phyloP scores from a whole-genome alignment of 2,888 invertebrate genomes.

The Tachina fera region DNA sequence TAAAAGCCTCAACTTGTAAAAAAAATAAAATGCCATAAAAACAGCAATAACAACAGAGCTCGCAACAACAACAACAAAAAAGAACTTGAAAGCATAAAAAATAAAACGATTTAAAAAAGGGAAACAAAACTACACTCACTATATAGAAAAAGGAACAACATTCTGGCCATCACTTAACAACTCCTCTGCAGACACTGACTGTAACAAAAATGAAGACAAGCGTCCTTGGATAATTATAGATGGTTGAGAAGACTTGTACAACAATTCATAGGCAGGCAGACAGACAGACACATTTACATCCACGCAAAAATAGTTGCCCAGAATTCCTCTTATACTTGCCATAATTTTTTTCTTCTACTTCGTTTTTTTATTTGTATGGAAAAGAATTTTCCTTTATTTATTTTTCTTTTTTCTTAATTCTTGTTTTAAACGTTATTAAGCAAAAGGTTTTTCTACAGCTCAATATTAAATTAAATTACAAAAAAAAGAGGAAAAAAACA shows the following conservation, averaged over 20 bases:
- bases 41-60: conserved; percentile 43
- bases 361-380: conserved; percentile 22
- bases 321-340: conserved; percentile 39
- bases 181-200: conserved; percentile 40
- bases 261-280: conserved; percentile 42
- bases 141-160: conserved; percentile 28
- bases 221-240: conserved; percentile 72
- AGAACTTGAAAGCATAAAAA: background rate
- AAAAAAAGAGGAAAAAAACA: background rate
- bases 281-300: conserved; percentile 62
- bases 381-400: conserved; percentile 48
- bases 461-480: conserved; percentile 35
- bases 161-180: conserved; percentile 47
- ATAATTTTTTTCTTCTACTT: background rate
- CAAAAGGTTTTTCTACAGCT: conserved; percentile 39
- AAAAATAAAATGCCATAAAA: conserved; percentile 52
- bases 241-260: conserved; percentile 56
- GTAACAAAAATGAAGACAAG: conserved; percentile 68
- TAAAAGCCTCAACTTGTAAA: conserved; percentile 22
- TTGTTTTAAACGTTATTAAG: conserved; percentile 29
- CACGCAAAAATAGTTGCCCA: conserved; percentile 64
- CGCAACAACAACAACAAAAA: background rate
- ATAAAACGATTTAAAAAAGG: conserved; percentile 51
- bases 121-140: conserved; percentile 32
- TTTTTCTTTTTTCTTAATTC: conserved; percentile 25